Evolutionary conservation across 2,888 invertebrate species (phyloP), one percentile per base, ranked within the genome.

Genomic region (Frankliniella intonsa): DNA sequence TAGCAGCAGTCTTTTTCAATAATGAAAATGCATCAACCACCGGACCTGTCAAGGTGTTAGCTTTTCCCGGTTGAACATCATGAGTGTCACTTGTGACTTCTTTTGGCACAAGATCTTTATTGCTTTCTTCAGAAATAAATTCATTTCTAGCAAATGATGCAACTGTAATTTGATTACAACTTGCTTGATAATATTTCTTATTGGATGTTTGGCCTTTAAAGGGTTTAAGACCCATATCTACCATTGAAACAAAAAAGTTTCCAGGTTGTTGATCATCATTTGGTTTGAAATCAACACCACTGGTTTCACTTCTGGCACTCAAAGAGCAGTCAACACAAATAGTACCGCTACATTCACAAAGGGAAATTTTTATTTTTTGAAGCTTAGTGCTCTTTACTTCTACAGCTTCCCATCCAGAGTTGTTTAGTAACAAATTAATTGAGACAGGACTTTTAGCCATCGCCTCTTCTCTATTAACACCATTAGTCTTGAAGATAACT

Each of bases 181-280:
- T 76, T 76, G 55, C 55, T 19, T 19, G 9, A 76, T 1, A 25
- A 25, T 25, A 25, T 25, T 76, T 10, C 25, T 76, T 76, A 22
- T 9, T 76, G 12, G 17, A 55, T 12, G 19, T 0, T 0, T 19
- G 19, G 5, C 55, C 14, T 0, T 76, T 10, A 1, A 10, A 12
- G 12, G 25, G 25, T 22, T 22, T 76, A 10, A 76, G 25, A 5
- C 69, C 69, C 25, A 76, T 11, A 25, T 76, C 69, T 22, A 5
- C 25, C 69, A 76, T 76, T 25, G 69, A 25, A 22, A 25, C 69
- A 76, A 76, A 76, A 76, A 76, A 76, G 8, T 22, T 76, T 76
- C 25, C 69, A 25, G 22, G 22, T 10, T 76, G 69, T 8, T 1
- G 12, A 12, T 19, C 19, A n/a, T 76, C 7, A 22, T 76, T 22